These are phyloP conservation scores for Pangasius larnaudii DNA, from an alignment of 2,797 vertebrate genomes.

Conservation along the genomic window DNA sequence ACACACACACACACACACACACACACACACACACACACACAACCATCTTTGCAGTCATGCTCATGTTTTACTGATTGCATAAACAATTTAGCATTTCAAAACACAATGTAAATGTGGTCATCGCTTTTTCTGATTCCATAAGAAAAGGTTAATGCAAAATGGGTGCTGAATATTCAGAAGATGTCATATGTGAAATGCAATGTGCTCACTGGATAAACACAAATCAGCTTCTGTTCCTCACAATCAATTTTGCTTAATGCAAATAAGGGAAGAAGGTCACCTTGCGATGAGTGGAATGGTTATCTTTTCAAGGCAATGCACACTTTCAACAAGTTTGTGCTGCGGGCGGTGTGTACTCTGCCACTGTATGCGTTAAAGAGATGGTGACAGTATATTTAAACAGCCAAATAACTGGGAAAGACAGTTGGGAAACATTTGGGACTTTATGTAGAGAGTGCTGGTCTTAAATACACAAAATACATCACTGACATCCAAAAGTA, in stretches of 20 bases:
- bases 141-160: conserved; percentile 56
- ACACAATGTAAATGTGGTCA: conserved; percentile 68
- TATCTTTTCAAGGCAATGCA: conserved; percentile 49
- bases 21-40: not conserved
- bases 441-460: not conserved
- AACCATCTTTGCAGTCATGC: not conserved
- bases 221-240: conserved; percentile 68
- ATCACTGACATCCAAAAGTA: not conserved
- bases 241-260: conserved; percentile 72
- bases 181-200: conserved; percentile 62
- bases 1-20: not conserved
- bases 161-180: conserved; percentile 72
- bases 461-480: not conserved
- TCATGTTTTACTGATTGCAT: conserved; percentile 31
- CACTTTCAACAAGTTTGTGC: conserved; percentile 62
- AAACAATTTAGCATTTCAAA: conserved; percentile 54
- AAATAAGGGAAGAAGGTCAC: conserved; percentile 72
- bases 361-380: conserved; percentile 63
- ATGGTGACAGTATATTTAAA: conserved; percentile 41
- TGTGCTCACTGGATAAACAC: conserved; percentile 68
- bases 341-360: conserved; percentile 44
- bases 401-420: conserved; percentile 7
- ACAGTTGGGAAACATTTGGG: conserved; percentile 1
- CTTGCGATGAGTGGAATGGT: conserved; percentile 62
- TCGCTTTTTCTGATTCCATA: conserved; percentile 63